Evolutionary conservation across 2,797 vertebrate species (phyloP).

Genomic region (Apogon talboti): DNA sequence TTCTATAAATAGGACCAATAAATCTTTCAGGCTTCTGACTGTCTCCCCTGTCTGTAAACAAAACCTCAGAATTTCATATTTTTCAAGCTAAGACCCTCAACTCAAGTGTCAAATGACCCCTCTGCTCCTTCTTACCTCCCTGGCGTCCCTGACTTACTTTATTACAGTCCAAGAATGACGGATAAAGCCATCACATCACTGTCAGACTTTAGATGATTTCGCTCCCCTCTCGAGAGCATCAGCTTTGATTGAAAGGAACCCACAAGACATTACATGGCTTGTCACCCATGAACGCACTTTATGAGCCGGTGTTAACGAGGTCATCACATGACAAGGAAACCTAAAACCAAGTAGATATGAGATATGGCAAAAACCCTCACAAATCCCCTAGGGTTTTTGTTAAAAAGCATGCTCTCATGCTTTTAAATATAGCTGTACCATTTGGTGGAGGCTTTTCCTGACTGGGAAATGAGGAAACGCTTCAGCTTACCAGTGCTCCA

Average conservation of each 20-base stretch:
- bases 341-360: conserved; percentile 34
- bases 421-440: conserved; percentile 63
- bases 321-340: conserved; percentile 41
- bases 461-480: conserved; percentile 51
- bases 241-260: conserved; percentile 21
- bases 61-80: conserved; percentile 39
- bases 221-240: conserved; percentile 14
- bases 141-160: conserved; percentile 38
- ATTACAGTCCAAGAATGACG: conserved; percentile 41
- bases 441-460: conserved; percentile 33
- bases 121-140: conserved; percentile 8
- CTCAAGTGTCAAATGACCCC: conserved; percentile 16
- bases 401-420: conserved; percentile 60
- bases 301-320: conserved; percentile 32
- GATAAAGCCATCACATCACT: conserved; percentile 37
- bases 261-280: conserved; percentile 14
- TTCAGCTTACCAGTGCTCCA: conserved; percentile 35
- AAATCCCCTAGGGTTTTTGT: conserved; percentile 40
- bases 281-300: background rate
- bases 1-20: conserved; percentile 67
- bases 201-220: conserved; percentile 39
- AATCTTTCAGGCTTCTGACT: conserved; percentile 55
- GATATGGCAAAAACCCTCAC: conserved; percentile 33
- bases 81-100: conserved; percentile 36
- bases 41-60: conserved; percentile 49